These are phyloP conservation scores for Cinara cedri DNA, from an alignment of 2,888 invertebrate species.

Conservation along the genomic window DNA sequence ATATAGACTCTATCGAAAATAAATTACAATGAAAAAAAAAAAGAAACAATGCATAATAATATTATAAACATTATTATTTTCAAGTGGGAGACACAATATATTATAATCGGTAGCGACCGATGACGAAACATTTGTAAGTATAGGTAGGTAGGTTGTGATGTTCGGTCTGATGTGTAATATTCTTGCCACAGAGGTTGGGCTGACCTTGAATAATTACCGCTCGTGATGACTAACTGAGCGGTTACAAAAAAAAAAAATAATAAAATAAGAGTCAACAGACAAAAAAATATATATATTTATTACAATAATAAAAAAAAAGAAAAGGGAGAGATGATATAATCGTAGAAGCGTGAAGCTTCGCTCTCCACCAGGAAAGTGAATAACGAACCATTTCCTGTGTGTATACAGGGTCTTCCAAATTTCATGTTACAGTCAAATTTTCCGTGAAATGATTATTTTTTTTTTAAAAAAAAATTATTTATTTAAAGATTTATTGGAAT, in stretches of 20 bases:
- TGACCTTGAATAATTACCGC: conserved; percentile 34
- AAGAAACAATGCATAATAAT: not conserved
- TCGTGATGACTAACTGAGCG: conserved; percentile 22
- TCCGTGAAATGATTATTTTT: too few species aligned
- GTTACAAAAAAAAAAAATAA: conserved; percentile 16
- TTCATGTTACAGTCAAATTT: too few species aligned
- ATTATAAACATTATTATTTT: conserved; percentile 8
- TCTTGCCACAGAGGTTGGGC: conserved; percentile 37
- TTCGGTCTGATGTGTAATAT: not conserved
- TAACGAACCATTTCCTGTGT: conserved; percentile 49
- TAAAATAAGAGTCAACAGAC: not conserved
- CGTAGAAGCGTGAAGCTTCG: conserved; percentile 31
- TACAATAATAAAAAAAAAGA: conserved; percentile 3
- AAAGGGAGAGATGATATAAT: conserved; percentile 15
- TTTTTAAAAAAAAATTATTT: too few species aligned
- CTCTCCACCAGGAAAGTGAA: conserved; percentile 18
- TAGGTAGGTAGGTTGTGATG: conserved; percentile 6
- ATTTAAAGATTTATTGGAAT: too few species aligned
- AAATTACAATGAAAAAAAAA: not conserved
- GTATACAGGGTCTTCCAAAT: conserved; percentile 3
- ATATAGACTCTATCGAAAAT: not conserved
- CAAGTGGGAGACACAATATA: not conserved
- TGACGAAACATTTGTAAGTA: conserved; percentile 8
- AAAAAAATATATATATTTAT: not conserved
- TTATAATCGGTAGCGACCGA: conserved; percentile 1